Percentiles rank a stretch among this genome's conserved stretches.
phyloP scores from a whole-genome alignment of 1,140 invertebrate species.

The Trichoplusia ni region DNA sequence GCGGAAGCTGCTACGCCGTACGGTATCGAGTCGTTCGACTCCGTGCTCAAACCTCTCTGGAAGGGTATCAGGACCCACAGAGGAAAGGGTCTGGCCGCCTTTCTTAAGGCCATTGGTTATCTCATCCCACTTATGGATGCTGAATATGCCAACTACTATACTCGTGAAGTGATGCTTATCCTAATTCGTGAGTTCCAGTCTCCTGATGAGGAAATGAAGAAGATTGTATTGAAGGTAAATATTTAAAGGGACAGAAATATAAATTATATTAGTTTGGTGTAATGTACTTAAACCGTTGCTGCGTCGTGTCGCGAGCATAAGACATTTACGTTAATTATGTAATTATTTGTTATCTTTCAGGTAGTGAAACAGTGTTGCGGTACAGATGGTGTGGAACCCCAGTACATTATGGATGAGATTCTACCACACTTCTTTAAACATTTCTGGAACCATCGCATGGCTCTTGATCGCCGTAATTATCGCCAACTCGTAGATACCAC shows the following conservation, averaged over 20 bases:
- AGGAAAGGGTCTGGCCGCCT: constrained; percentile 99
- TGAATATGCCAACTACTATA: constrained; percentile 99
- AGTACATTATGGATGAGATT: constrained; percentile 99
- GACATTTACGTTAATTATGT: too few relatives aligned
- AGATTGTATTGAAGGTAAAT: constrained; percentile 97
- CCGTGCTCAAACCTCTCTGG: constrained; percentile 99
- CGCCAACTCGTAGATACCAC: constrained; percentile 99
- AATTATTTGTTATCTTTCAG: constrained; percentile 70
- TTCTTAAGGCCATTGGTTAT: constrained; percentile 99
- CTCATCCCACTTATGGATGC: constrained; percentile 99
- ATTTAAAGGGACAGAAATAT: background rate
- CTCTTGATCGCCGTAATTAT: constrained; percentile 98
- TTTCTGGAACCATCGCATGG: constrained; percentile 99
- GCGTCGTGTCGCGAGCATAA: too few relatives aligned
- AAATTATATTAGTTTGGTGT: background rate
- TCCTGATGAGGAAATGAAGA: constrained; percentile 99
- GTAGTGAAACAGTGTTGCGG: constrained; percentile 99
- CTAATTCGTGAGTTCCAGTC: constrained; percentile 99
- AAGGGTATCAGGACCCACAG: constrained; percentile 99
- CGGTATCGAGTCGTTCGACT: constrained; percentile 99
- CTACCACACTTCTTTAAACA: constrained; percentile 99
- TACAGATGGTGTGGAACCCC: constrained; percentile 99
- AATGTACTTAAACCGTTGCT: too few relatives aligned
- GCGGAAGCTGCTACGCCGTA: constrained; percentile 99
- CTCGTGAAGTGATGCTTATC: constrained; percentile 99